Evolutionary conservation across 2,888 invertebrate genomes (phyloP).

Genomic region (Crocallis elinguaria): DNA sequence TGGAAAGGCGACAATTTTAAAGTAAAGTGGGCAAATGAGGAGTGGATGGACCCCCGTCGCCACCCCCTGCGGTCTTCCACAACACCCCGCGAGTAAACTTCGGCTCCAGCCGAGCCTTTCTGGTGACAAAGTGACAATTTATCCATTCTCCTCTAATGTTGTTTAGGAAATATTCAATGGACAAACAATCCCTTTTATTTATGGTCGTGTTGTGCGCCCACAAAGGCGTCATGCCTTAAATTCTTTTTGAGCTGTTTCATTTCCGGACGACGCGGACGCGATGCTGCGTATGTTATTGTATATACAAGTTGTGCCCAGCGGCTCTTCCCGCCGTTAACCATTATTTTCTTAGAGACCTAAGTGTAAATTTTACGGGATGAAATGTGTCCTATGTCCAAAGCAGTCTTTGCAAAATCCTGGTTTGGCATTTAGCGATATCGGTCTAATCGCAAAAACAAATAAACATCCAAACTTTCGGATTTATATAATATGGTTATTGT

Average conservation of each 20-base stretch:
- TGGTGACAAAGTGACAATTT: constrained; percentile 80
- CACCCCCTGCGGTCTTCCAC: constrained; percentile 55
- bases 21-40: constrained; percentile 58
- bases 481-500: too few relatives aligned
- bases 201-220: constrained; percentile 71
- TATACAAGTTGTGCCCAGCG: too few relatives aligned
- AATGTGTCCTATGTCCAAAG: too few relatives aligned
- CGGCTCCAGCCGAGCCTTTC: constrained; percentile 59
- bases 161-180: constrained; percentile 76
- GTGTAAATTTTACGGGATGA: too few relatives aligned
- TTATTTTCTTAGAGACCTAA: not conserved
- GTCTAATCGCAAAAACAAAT: too few relatives aligned
- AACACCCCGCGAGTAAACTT: constrained; percentile 55
- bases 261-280: constrained; percentile 65
- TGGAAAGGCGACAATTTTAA: constrained; percentile 29
- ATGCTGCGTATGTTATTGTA: too few relatives aligned
- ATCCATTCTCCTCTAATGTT: constrained; percentile 80
- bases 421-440: too few relatives aligned
- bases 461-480: too few relatives aligned
- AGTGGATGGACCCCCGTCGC: constrained; percentile 43
- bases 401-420: too few relatives aligned
- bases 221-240: constrained; percentile 62
- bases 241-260: constrained; percentile 73
- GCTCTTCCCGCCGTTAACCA: too few relatives aligned
- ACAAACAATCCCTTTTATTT: constrained; percentile 76